A percentile compares a stretch with the other conserved stretches of the same genome.
phyloP scores from a whole-genome alignment of 92 coral and sea anemone genomes.

The Parazoanthus swiftii region DNA sequence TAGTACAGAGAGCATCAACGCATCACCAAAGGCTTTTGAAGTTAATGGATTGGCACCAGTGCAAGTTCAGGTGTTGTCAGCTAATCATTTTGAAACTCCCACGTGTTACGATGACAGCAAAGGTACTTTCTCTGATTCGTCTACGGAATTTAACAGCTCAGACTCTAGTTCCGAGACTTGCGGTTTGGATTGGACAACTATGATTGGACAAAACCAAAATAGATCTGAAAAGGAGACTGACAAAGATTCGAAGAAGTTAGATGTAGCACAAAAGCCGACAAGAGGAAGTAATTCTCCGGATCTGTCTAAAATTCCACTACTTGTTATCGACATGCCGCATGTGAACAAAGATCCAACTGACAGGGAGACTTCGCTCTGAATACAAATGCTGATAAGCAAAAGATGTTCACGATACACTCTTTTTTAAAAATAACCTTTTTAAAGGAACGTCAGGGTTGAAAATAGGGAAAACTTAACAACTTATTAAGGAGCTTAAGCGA shows the following conservation, averaged over 20 bases:
- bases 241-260: not conserved
- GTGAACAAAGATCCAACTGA: not conserved
- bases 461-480: too few relatives aligned
- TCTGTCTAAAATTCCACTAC: not conserved
- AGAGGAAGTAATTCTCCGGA: not conserved
- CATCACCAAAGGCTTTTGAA: constrained; percentile 35
- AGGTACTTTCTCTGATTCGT: constrained; percentile 23
- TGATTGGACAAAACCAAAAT: not conserved
- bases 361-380: not conserved
- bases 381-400: too few relatives aligned
- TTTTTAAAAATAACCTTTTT: too few relatives aligned
- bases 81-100: constrained; percentile 1
- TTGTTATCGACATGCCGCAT: constrained; percentile 28
- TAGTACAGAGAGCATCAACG: constrained; percentile 64
- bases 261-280: not conserved
- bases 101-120: not conserved
- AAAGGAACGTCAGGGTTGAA: too few relatives aligned
- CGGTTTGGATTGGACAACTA: not conserved
- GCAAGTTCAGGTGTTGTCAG: constrained; percentile 25
- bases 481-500: too few relatives aligned
- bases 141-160: not conserved
- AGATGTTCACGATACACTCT: too few relatives aligned
- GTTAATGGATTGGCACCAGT: constrained; percentile 45
- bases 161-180: not conserved
- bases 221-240: too few relatives aligned